Evolutionary conservation across 2,113 vertebrate genomes (phyloP), one percentile per base, ranked within the genome.

Genomic region (Brachypteracias leptosomus): DNA sequence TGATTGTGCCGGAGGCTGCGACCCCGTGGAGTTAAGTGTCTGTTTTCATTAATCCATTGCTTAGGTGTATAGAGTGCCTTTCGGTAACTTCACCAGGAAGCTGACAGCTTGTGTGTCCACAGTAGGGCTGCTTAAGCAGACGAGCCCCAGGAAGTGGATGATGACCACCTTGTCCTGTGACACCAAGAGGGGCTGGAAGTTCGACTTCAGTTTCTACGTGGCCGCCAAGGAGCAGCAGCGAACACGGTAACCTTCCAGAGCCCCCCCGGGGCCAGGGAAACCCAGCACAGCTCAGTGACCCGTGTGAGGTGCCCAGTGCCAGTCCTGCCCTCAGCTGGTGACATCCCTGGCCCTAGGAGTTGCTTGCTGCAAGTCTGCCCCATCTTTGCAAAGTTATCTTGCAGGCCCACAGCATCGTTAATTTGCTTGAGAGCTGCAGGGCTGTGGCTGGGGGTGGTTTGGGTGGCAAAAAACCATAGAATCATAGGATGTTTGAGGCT

Each of bases 31-130:
- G 98, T 98, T 97, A 98, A 97, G 89, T 98, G 97, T 98, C 97
- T 98, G 98, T 98, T 98, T 98, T 98, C 98, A 95, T 98, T 98
- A 96, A 98, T 97, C 97, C 98, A 97, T 98, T 98, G 98, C 98
- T 98, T 97, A 99, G 99, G 99, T 99, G 89, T 99, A 99, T 98
- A 98, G 97, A 98, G 98, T 98, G 97, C 98, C 99, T 98, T 98
- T 98, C 97, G 98, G 98, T 98, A 99, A 99, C 98, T 99, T 99
- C 99, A 99, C 98, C 98, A 98, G 96, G 97, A 99, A 98, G 98
- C 98, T 99, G 98, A 99, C 98, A 80, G 99, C 99, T 98, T 99
- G 99, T 97, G 98, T 99, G 97, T 99, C 99, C 98, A 98, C 98
- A 98, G 98, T 98, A 97, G 99, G 99, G 98, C 99, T 99, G 84